Percentiles rank a stretch among this genome's conserved stretches.
phyloP scores from a whole-genome alignment of 1,140 invertebrate genomes.

The Cheumatopsyche charites region DNA sequence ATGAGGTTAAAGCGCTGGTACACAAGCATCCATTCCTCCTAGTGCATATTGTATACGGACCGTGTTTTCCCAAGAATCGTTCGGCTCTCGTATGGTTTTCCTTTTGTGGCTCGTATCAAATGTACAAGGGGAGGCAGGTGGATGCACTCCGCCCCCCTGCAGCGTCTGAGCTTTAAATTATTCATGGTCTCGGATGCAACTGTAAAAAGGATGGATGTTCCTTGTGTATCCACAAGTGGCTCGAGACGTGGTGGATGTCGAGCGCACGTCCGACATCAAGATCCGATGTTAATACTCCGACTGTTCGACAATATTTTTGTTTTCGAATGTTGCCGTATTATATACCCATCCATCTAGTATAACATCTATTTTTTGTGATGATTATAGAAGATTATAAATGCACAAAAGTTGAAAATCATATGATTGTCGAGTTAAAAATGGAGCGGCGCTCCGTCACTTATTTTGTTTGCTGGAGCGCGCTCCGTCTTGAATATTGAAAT shows the following conservation, averaged over 20 bases:
- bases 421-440: no score
- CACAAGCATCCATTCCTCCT: neutral
- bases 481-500: no score
- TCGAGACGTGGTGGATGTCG: constrained; percentile 2
- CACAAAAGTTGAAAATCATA: no score
- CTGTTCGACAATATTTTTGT: constrained; percentile 4
- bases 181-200: constrained; percentile 42
- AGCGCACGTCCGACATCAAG: neutral
- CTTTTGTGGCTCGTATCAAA: constrained; percentile 12
- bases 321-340: neutral
- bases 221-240: constrained; percentile 35
- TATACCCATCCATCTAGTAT: no score
- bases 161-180: constrained; percentile 38
- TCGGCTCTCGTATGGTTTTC: neutral
- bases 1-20: neutral
- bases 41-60: neutral
- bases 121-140: constrained; percentile 1
- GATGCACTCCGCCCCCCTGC: constrained; percentile 24
- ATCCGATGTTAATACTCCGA: neutral
- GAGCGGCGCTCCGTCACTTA: no score
- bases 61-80: constrained; percentile 18
- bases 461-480: no score
- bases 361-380: no score
- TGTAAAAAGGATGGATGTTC: constrained; percentile 39
- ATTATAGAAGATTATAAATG: no score